phyloP scores from a whole-genome alignment of 2,888 invertebrate species.

The Neoscelio sp. region DNA sequence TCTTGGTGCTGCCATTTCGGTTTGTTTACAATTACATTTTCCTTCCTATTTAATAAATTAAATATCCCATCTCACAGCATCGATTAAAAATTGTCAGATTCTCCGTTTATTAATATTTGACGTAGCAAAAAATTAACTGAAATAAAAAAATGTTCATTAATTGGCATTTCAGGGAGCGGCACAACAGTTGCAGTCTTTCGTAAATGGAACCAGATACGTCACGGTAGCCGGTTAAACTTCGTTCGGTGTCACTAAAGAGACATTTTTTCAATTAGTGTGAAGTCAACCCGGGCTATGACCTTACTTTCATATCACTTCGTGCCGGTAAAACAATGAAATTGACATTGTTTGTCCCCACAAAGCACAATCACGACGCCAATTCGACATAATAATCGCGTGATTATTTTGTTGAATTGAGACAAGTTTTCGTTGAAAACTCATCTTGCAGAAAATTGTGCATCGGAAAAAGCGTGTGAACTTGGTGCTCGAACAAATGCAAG shows the following conservation, averaged over 20 bases:
- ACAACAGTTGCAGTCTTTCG: constrained; percentile 88
- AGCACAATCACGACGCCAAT: constrained; percentile 5
- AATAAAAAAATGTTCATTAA: too few species aligned
- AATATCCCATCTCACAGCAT: too few species aligned
- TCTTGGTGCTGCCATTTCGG: constrained; percentile 91
- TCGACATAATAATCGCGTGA: neutral
- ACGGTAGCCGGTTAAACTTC: constrained; percentile 46
- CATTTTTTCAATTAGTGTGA: constrained; percentile 8
- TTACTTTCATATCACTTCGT: constrained; percentile 13
- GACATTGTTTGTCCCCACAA: constrained; percentile 4
- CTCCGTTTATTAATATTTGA: too few species aligned
- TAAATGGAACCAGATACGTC: constrained; percentile 80
- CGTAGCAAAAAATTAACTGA: too few species aligned
- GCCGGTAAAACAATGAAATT: neutral
- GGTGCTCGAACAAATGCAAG: constrained; percentile 29
- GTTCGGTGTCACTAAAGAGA: neutral
- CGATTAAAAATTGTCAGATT: too few species aligned
- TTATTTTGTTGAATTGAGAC: constrained; percentile 14
- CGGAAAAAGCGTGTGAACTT: constrained; percentile 3
- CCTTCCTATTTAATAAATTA: neutral
- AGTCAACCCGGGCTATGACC: neutral
- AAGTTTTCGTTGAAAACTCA: constrained; percentile 7
- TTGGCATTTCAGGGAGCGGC: constrained; percentile 90
- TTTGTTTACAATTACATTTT: too few species aligned
- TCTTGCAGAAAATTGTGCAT: constrained; percentile 21